phyloP scores from a whole-genome alignment of 2,888 invertebrate species.

The Diaprepes abbreviatus region DNA sequence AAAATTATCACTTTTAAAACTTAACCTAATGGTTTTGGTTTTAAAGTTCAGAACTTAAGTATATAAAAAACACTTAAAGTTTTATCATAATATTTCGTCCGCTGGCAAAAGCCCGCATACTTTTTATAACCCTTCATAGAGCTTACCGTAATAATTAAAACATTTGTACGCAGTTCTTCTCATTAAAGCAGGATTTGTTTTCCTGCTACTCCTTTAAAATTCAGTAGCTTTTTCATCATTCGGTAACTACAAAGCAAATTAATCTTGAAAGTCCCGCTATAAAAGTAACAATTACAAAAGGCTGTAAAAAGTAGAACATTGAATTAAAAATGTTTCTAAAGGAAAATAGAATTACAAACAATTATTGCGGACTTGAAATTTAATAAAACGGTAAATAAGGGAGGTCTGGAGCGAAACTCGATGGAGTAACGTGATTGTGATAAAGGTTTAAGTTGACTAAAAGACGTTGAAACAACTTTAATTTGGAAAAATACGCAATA shows the following conservation, averaged over 20 bases:
- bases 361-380: slow-evolving; percentile 42
- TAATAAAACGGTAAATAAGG: slow-evolving; percentile 44
- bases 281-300: slow-evolving; percentile 39
- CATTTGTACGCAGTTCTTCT: slow-evolving; percentile 30
- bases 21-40: too few relatives aligned
- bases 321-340: slow-evolving; percentile 36
- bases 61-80: neutral
- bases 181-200: slow-evolving; percentile 30
- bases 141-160: slow-evolving; percentile 22
- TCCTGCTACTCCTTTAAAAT: slow-evolving; percentile 25
- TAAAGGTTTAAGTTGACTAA: slow-evolving; percentile 25
- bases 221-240: slow-evolving; percentile 29
- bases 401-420: slow-evolving; percentile 21
- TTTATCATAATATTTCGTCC: neutral
- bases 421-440: slow-evolving; percentile 23
- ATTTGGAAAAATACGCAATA: neutral
- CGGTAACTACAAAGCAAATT: slow-evolving; percentile 25
- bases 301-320: slow-evolving; percentile 38
- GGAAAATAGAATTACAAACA: slow-evolving; percentile 40
- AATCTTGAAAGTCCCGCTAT: slow-evolving; percentile 27
- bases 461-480: neutral
- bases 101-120: slow-evolving; percentile 5
- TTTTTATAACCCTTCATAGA: slow-evolving; percentile 12
- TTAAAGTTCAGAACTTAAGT: neutral
- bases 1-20: too few relatives aligned